phyloP scores from a whole-genome alignment of 2,888 invertebrate species.

The Tuberolachnus salignus region DNA sequence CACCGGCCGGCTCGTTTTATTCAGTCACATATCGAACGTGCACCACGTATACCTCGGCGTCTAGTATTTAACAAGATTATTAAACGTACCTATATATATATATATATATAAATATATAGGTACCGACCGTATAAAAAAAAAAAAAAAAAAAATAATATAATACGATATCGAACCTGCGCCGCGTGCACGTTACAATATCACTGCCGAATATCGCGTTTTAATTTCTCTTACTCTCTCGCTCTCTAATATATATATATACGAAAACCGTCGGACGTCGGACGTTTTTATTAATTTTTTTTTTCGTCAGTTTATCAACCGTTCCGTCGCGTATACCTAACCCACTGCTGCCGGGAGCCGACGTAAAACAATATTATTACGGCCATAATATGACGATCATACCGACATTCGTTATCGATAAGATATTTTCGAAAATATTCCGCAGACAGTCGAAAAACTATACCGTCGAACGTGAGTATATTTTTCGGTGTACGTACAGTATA shows the following conservation, averaged over 20 bases:
- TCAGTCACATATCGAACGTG: conserved; percentile 27
- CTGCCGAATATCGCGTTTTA: not conserved
- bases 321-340: not conserved
- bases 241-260: too few species aligned
- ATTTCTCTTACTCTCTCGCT: too few species aligned
- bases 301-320: too few species aligned
- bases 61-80: too few species aligned
- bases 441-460: conserved; percentile 50
- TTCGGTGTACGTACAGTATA: not conserved
- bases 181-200: not conserved
- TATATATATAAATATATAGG: not conserved
- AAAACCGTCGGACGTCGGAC: not conserved
- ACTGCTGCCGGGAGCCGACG: not conserved
- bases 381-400: conserved; percentile 44
- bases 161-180: not conserved
- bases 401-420: conserved; percentile 48
- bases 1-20: conserved; percentile 25
- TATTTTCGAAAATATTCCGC: conserved; percentile 52
- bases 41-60: too few species aligned
- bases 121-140: too few species aligned
- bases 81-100: not conserved
- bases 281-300: not conserved
- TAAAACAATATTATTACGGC: too few species aligned
- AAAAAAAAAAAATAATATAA: too few species aligned
- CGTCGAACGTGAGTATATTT: conserved; percentile 45